Conservation (phyloP, 2,797 vertebrate genomes). For the Paramormyrops hopkinsi region DNA sequence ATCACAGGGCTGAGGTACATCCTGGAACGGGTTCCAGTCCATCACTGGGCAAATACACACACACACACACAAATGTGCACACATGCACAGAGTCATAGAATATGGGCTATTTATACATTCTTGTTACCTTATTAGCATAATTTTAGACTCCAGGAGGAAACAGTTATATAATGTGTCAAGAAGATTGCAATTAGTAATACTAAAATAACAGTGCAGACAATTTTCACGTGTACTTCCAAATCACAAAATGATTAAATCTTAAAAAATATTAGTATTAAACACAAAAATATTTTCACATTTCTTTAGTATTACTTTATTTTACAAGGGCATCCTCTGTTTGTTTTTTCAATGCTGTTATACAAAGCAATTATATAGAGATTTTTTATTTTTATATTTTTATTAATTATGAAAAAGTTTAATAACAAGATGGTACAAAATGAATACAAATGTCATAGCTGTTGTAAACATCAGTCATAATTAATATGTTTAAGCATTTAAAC, state of each 20-base stretch:
- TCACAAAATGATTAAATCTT: not conserved
- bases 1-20: not conserved
- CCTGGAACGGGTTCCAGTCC: not conserved
- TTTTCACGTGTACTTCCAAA: not conserved
- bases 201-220: not conserved
- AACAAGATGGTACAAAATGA: not conserved
- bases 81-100: not conserved
- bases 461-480: not conserved
- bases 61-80: not conserved
- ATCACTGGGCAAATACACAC: not conserved
- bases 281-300: not conserved
- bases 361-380: not conserved
- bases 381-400: not conserved
- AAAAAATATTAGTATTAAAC: not conserved
- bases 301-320: not conserved
- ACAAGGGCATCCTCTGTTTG: not conserved
- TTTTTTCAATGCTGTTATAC: not conserved
- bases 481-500: not conserved
- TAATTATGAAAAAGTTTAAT: not conserved
- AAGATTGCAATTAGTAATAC: constrained; percentile 3
- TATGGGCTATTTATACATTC: not conserved
- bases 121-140: not conserved
- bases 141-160: not conserved
- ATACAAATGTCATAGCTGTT: not conserved
- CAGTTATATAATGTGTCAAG: constrained; percentile 29